Conservation (phyloP, 2,888 invertebrate species). For the Amphipoea oculea region DNA sequence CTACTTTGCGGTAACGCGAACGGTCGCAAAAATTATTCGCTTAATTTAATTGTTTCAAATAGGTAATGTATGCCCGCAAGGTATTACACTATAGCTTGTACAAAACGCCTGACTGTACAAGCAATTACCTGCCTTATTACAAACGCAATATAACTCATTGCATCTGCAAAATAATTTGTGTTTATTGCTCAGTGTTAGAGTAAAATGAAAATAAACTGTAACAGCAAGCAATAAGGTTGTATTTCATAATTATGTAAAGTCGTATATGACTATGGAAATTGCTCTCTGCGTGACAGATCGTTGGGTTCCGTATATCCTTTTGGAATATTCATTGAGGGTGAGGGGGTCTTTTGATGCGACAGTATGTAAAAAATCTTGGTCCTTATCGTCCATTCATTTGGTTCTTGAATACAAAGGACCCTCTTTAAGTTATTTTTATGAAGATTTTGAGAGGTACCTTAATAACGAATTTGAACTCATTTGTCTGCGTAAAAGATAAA, state of each 20-base stretch:
- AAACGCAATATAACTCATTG: constrained; percentile 27
- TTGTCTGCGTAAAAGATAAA: background rate
- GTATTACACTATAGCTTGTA: constrained; percentile 19
- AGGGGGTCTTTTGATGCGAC: constrained; percentile 12
- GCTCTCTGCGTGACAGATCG: constrained; percentile 53
- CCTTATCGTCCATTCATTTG: background rate
- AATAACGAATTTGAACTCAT: background rate
- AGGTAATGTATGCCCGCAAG: constrained; percentile 29
- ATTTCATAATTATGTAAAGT: constrained; percentile 44
- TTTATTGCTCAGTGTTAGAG: background rate
- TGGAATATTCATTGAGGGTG: constrained; percentile 65
- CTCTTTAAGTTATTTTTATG: background rate
- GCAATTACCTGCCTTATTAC: constrained; percentile 40
- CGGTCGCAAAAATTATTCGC: constrained; percentile 29
- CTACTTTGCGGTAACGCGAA: constrained; percentile 11
- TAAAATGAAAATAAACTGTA: constrained; percentile 59
- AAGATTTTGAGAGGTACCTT: background rate
- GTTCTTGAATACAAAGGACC: background rate
- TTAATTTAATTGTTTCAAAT: constrained; percentile 52
- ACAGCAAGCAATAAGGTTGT: constrained; percentile 36
- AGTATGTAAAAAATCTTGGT: constrained; percentile 16
- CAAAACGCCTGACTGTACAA: background rate
- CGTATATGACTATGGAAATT: constrained; percentile 51
- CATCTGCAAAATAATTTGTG: constrained; percentile 38
- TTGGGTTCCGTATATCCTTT: constrained; percentile 52